Conservation (phyloP, 37 sponge, comb jelly and placozoan genomes). For the Agelas oroides region DNA sequence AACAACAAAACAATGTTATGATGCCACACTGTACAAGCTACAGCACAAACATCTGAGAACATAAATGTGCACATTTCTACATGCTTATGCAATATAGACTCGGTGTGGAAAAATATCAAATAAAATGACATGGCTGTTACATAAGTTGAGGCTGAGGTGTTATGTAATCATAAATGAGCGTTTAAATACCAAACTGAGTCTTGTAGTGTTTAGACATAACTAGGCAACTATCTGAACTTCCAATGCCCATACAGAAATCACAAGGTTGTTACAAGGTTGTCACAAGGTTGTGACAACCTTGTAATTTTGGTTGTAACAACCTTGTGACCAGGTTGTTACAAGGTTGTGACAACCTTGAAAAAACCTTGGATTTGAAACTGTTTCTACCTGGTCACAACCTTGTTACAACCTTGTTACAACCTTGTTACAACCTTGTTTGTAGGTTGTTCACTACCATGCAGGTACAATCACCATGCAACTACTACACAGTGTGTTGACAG, state of each 20-base stretch:
- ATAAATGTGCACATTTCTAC: too few relatives aligned
- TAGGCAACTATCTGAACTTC: not conserved
- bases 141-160: too few relatives aligned
- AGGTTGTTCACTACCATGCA: not conserved
- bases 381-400: conserved; percentile 9
- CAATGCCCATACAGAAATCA: not conserved
- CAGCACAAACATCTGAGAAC: too few relatives aligned
- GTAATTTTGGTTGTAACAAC: not conserved
- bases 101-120: too few relatives aligned
- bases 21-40: too few relatives aligned
- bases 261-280: not conserved
- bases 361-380: not conserved
- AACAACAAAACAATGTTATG: too few relatives aligned
- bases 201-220: too few relatives aligned
- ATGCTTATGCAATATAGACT: too few relatives aligned
- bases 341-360: not conserved
- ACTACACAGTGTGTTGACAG: not conserved
- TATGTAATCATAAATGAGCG: too few relatives aligned
- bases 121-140: too few relatives aligned
- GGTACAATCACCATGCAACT: not conserved
- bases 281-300: not conserved
- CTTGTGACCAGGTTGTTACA: not conserved
- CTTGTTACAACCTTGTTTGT: not conserved
- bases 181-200: too few relatives aligned
- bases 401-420: conserved; percentile 1